These are phyloP conservation scores for Rotaria macrura DNA, from an alignment of 2,888 invertebrate genomes.

Conservation along the genomic window DNA sequence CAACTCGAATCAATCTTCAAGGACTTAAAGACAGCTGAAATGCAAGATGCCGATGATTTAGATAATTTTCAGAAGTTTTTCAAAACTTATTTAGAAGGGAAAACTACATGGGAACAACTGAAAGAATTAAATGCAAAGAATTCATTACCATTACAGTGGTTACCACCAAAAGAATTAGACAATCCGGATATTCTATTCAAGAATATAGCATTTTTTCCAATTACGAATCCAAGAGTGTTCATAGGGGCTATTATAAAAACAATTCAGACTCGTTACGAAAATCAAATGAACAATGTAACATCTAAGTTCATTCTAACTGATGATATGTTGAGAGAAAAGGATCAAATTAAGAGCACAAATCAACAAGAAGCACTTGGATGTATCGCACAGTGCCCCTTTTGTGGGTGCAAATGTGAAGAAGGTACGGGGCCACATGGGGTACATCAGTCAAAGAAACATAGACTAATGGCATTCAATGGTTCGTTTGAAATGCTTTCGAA, in stretches of 20 bases:
- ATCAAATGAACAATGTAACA: no score
- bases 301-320: neutral
- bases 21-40: neutral
- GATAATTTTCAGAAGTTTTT: neutral
- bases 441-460: neutral
- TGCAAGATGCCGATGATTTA: neutral
- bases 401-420: neutral
- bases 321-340: neutral
- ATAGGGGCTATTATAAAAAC: neutral
- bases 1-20: neutral
- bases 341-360: neutral
- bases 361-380: neutral
- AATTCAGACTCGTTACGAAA: neutral
- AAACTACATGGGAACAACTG: no score
- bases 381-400: neutral
- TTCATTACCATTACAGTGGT: no score
- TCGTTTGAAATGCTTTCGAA: neutral
- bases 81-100: neutral
- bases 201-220: neutral
- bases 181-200: neutral
- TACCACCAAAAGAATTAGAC: neutral
- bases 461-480: neutral
- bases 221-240: neutral
- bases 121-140: no score
- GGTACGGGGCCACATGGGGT: neutral